Percentiles rank a stretch among this genome's conserved stretches.
These are phyloP conservation scores for Myiotriccus ornatus DNA, from an alignment of 2,797 vertebrate genomes.

Conservation along the genomic window DNA sequence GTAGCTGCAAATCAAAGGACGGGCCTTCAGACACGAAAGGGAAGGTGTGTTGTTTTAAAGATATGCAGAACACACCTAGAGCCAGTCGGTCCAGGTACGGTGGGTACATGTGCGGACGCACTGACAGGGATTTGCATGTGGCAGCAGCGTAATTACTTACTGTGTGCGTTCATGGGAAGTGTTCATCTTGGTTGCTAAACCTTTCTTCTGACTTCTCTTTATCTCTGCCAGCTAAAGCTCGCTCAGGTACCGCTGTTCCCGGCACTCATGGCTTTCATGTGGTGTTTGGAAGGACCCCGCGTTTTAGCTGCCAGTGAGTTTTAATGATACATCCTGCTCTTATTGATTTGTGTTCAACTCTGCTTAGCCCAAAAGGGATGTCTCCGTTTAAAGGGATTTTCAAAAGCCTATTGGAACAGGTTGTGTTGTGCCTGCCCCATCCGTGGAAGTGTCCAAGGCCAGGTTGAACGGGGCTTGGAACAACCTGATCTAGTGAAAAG, in stretches of 20 bases:
- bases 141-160: not conserved
- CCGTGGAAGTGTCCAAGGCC: not conserved
- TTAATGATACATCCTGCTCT: not conserved
- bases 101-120: not conserved
- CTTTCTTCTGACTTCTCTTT: not conserved
- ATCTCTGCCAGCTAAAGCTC: not conserved
- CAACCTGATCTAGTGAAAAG: not conserved
- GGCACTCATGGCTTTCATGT: not conserved
- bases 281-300: not conserved
- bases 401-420: not conserved
- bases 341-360: not conserved
- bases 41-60: constrained; percentile 55
- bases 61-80: constrained; percentile 18
- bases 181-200: not conserved
- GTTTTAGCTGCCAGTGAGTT: not conserved
- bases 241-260: not conserved
- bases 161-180: not conserved
- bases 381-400: not conserved
- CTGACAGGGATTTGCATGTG: not conserved
- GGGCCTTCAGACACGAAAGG: not conserved
- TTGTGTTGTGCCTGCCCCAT: not conserved
- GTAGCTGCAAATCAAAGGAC: constrained; percentile 28
- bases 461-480: not conserved
- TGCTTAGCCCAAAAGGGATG: not conserved
- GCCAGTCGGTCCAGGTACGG: rapidly evolving